phyloP scores from a whole-genome alignment of 2,888 invertebrate species.

The Caenorhabditis angaria region DNA sequence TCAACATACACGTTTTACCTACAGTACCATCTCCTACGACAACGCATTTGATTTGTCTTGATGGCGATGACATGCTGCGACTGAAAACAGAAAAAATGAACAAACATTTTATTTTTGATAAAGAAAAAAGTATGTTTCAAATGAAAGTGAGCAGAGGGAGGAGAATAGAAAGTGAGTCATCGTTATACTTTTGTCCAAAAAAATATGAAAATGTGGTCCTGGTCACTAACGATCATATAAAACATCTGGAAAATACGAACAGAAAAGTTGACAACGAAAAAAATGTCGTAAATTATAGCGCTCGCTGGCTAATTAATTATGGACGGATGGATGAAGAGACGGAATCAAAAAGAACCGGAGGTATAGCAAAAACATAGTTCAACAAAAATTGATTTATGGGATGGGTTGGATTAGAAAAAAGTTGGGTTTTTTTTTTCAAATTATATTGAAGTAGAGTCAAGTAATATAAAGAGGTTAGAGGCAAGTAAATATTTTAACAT shows the following conservation, averaged over 20 bases:
- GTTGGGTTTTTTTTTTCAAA: not conserved
- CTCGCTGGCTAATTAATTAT: not conserved
- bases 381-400: not conserved
- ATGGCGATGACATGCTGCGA: constrained; percentile 67
- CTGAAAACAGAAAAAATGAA: constrained; percentile 2
- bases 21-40: constrained; percentile 78
- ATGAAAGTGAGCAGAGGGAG: constrained; percentile 2
- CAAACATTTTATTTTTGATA: not conserved
- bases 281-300: not conserved
- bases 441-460: not conserved
- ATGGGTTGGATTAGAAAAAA: not conserved
- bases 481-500: too few species aligned
- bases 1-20: constrained; percentile 78
- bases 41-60: constrained; percentile 77
- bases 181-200: not conserved
- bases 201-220: not conserved
- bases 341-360: constrained; percentile 10
- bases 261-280: constrained; percentile 8
- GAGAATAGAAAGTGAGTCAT: constrained; percentile 13
- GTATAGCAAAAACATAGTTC: constrained; percentile 14
- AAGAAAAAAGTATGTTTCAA: not conserved
- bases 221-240: too few species aligned
- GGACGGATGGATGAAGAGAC: not conserved
- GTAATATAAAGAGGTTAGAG: too few species aligned
- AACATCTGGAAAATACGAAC: not conserved